Evolutionary conservation across 2,888 invertebrate genomes (phyloP).

Genomic region (Troilus luridus): DNA sequence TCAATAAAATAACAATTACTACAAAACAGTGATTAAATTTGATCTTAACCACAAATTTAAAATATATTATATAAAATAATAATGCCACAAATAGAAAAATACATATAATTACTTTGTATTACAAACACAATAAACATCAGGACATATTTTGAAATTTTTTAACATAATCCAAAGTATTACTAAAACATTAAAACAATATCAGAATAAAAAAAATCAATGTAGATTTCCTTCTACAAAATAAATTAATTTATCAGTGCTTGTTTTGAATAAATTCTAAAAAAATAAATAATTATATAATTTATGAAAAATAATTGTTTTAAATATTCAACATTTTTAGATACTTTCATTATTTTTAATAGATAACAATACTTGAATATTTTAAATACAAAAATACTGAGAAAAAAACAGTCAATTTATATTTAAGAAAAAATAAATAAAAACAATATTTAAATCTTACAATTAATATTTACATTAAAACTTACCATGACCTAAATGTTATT

Average conservation of each 20-base stretch:
- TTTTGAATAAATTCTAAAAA: neutral
- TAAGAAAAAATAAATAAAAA: constrained; percentile 3
- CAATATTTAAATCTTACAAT: neutral
- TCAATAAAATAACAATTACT: neutral
- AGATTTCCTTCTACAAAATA: neutral
- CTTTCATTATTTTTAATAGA: neutral
- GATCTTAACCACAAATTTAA: neutral
- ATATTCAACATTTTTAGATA: neutral
- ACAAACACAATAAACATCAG: neutral
- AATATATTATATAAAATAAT: neutral
- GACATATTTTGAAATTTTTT: neutral
- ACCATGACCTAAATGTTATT: neutral
- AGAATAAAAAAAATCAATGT: neutral
- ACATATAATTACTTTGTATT: neutral
- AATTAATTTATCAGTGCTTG: neutral
- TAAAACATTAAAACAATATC: neutral
- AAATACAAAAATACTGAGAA: neutral
- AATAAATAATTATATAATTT: neutral
- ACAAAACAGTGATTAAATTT: neutral
- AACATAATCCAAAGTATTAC: neutral
- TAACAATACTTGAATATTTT: neutral
- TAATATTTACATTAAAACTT: neutral
- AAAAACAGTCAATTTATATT: constrained; percentile 7
- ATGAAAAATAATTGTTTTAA: neutral
- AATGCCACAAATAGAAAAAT: neutral